Conservation (phyloP, 2,888 invertebrate species). For the Leptopilina syphax region DNA sequence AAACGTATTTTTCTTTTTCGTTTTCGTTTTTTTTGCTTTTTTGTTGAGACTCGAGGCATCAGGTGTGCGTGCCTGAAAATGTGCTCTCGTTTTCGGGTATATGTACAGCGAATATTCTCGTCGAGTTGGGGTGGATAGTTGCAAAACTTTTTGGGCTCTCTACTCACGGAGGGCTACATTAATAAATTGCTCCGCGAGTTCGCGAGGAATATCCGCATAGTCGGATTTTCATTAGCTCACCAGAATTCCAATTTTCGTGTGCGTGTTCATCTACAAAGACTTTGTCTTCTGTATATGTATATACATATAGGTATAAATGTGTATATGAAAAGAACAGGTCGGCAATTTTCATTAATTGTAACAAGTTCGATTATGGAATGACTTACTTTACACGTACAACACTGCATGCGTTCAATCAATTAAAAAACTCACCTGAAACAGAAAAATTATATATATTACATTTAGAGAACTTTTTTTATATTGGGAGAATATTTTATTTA, state of each 20-base stretch:
- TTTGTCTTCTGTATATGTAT: slow-evolving; percentile 32
- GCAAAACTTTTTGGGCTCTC: slow-evolving; percentile 57
- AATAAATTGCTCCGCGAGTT: slow-evolving; percentile 60
- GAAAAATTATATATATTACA: too few relatives aligned
- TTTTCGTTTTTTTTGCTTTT: too few relatives aligned
- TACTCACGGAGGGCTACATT: slow-evolving; percentile 56
- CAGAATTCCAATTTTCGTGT: slow-evolving; percentile 42
- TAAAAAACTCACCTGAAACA: too few relatives aligned
- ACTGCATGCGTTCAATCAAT: too few relatives aligned
- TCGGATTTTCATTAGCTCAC: slow-evolving; percentile 60
- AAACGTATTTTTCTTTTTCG: slow-evolving; percentile 42
- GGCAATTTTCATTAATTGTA: slow-evolving; percentile 56
- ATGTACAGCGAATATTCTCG: slow-evolving; percentile 39
- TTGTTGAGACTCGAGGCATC: slow-evolving; percentile 42
- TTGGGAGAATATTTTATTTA: too few relatives aligned
- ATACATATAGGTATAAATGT: not conserved
- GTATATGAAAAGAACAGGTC: slow-evolving; percentile 48
- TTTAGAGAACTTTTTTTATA: too few relatives aligned
- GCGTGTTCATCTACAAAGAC: slow-evolving; percentile 13
- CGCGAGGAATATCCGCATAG: slow-evolving; percentile 54
- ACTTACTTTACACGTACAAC: too few relatives aligned
- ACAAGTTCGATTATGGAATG: too few relatives aligned
- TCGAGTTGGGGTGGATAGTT: slow-evolving; percentile 45
- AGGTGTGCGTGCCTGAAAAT: slow-evolving; percentile 54
- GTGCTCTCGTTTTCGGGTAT: slow-evolving; percentile 47